Evolutionary conservation across 2,113 vertebrate genomes (phyloP).

Genomic region (Heteronetta atricapilla): DNA sequence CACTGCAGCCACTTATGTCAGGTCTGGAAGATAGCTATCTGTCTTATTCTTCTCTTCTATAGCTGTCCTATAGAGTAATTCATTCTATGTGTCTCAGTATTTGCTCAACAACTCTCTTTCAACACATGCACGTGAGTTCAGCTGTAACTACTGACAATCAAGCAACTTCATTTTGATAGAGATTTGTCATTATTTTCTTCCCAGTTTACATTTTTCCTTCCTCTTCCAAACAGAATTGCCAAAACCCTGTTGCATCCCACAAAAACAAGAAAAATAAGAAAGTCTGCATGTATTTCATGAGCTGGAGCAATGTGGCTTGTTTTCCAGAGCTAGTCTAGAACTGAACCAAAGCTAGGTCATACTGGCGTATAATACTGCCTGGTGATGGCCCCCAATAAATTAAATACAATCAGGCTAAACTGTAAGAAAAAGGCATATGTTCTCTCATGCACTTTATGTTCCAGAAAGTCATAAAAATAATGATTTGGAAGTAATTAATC

Average conservation of each 20-base stretch:
- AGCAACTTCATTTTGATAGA: background rate
- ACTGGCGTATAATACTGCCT: background rate
- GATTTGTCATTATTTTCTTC: background rate
- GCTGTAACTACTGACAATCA: background rate
- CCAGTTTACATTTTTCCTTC: constrained; percentile 4
- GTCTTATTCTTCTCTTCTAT: background rate
- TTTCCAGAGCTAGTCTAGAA: constrained; percentile 12
- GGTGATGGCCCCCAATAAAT: background rate
- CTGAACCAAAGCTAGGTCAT: background rate
- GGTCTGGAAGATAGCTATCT: constrained; percentile 13
- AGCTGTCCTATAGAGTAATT: background rate
- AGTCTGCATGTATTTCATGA: background rate
- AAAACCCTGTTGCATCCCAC: background rate
- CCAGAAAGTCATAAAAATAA: background rate
- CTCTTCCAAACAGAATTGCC: constrained; percentile 14
- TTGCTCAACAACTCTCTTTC: background rate
- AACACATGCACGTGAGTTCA: background rate
- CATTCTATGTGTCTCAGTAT: background rate
- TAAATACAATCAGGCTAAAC: background rate
- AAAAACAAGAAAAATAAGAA: background rate
- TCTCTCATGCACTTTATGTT: background rate
- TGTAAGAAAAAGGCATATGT: background rate
- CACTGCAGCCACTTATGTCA: background rate
- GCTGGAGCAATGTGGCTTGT: background rate
- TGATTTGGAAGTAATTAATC: background rate